Evolutionary conservation across 2,888 invertebrate genomes (phyloP), one percentile per base, ranked within the genome.

Genomic region (Xestia c-nigrum): DNA sequence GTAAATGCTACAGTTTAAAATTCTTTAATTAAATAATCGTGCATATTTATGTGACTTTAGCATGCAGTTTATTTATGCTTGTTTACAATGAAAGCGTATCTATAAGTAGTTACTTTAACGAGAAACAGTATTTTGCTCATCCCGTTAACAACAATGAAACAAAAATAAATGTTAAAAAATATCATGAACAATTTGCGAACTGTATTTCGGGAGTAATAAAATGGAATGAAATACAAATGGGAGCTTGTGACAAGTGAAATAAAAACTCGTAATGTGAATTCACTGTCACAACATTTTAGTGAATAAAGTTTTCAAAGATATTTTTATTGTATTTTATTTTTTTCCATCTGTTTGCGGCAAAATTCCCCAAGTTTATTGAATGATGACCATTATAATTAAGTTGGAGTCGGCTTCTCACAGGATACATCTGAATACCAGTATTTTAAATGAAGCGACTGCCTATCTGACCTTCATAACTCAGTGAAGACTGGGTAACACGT

Each of bases 191-290:
- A 81, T 74, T 81, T 66, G 40, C 59, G 65, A n/a, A 40, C 46
- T 74, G 43, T 66, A 52, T 81, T 80, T 81, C 57, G 31, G 1
- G 38, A 61, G 46, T 19, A 66, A 78, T 67, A 67, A 72, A 80
- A 80, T 57, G 43, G 24, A 79, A 78, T 80, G 61, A 73, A 80
- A 78, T 79, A 81, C 52, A 81, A 78, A 78, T 52, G 52, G 80
- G 40, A 66, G 31, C 65, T 55, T 81, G 63, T 68, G 67, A 81
- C 63, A 68, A 81, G 43, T 57, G 67, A 81, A 79, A 79, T 64
- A 75, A 68, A 79, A 79, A 68, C 67, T 50, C 67, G 40, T 81
- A 66, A 79, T 81, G 55, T 81, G 67, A 81, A 64, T 75, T 50
- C 55, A 55, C 31, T 67, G 81, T 81, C 63, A 67, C 47, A 67